Conservation (phyloP, 2,888 invertebrate species). For the Cyclophora punctaria region DNA sequence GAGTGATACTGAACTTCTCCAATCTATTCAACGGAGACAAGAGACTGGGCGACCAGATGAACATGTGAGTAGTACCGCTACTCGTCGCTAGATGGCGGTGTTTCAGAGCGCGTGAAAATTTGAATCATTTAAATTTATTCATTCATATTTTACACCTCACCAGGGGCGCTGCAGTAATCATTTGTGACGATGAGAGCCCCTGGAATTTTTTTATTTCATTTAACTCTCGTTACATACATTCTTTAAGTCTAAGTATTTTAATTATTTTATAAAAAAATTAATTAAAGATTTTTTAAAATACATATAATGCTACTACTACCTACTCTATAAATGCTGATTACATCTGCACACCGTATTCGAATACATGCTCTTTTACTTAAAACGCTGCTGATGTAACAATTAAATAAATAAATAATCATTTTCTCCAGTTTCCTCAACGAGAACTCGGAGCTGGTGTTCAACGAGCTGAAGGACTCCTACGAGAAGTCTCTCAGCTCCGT, state of each 20-base stretch:
- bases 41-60: slow-evolving; percentile 78
- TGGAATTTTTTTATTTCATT: no score
- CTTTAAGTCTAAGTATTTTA: no score
- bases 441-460: slow-evolving; percentile 79
- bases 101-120: neutral
- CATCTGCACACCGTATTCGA: no score
- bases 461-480: slow-evolving; percentile 79
- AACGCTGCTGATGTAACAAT: no score
- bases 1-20: slow-evolving; percentile 76
- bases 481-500: slow-evolving; percentile 80
- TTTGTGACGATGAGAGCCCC: no score
- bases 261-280: no score
- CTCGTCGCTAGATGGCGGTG: neutral
- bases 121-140: neutral
- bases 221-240: no score
- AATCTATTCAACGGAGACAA: slow-evolving; percentile 80
- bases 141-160: neutral
- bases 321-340: no score
- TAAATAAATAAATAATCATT: neutral
- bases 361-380: no score
- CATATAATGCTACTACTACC: no score
- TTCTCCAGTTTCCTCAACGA: slow-evolving; percentile 77
- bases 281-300: no score
- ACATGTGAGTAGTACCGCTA: slow-evolving; percentile 48
- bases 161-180: no score